Evolutionary conservation across 2,888 invertebrate species (phyloP), one percentile per base, ranked within the genome.

Genomic region (Acleris cristana): DNA sequence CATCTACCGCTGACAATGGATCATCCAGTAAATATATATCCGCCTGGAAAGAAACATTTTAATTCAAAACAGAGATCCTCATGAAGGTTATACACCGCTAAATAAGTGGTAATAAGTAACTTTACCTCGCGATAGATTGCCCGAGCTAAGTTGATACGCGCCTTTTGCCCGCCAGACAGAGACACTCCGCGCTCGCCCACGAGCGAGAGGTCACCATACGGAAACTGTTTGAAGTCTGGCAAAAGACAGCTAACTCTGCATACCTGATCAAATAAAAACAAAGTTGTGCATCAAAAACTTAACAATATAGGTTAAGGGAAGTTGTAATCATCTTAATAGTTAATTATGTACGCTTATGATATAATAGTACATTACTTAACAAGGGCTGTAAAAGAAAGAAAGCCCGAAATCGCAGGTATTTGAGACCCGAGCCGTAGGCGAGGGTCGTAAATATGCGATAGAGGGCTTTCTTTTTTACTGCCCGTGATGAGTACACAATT

Each of bases 181-280:
- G 96, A 95, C 0, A 95, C 94, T 14, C 98, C 98, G 56, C 96
- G 93, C 79, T 98, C 97, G 2, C 98, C 97, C 1, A 98, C 96
- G 60, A 96, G 84, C 0, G 96, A 97, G 74, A 94, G 87, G 81
- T 98, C 98, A 8, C 96, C 96, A 74, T 95, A 94, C 0, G 96
- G 95, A 73, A 98, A 94, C 72, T 96, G 94, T 62, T 94, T 93
- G 75, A 98, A 95, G 84, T 98, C 98, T 74, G 93, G 93, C 53
- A 86, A 79, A 67, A 96, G 79, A 2, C 95, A 95, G 78, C 96
- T 96, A 0, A 93, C 95, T 71, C 89, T 93, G 52, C 96, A 92
- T 3, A 96, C 95, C 93, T 94, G 64, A 60, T 16, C 3, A 2
- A n/a, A 48, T 6, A 45, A 14, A n/a, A n/a, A 7, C 3, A 44